Conservation (phyloP, 2,888 invertebrate genomes). For the Rutpela maculata region DNA sequence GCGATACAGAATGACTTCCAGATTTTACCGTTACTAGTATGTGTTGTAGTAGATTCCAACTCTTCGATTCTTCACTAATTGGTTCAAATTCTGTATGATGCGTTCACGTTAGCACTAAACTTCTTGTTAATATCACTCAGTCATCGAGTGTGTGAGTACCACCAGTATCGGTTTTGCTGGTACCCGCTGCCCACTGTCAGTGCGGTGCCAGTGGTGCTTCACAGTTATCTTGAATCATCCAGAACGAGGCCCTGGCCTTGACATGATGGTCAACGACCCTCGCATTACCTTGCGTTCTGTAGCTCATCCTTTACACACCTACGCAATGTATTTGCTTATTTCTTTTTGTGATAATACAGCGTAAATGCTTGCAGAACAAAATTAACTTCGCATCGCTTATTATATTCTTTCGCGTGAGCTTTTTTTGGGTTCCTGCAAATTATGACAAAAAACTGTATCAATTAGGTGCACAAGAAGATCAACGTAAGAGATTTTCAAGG, state of each 20-base stretch:
- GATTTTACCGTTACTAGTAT: conserved; percentile 71
- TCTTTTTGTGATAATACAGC: neutral
- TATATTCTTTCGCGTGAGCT: neutral
- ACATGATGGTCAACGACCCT: conserved; percentile 68
- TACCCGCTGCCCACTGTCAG: conserved; percentile 47
- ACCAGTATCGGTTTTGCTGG: conserved; percentile 56
- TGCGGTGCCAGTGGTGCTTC: conserved; percentile 60
- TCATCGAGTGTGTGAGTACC: conserved; percentile 50
- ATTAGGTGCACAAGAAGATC: neutral
- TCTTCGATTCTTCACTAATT: conserved; percentile 50
- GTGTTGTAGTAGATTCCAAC: conserved; percentile 48
- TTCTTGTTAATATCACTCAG: conserved; percentile 58
- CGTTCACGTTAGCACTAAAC: conserved; percentile 51
- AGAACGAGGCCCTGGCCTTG: conserved; percentile 59
- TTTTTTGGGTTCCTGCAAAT: neutral
- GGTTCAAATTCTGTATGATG: conserved; percentile 43
- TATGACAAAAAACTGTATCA: neutral
- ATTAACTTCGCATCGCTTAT: neutral
- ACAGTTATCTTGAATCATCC: conserved; percentile 66
- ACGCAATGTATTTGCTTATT: conserved; percentile 50
- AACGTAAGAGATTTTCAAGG: neutral
- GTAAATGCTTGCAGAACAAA: neutral
- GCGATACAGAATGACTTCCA: conserved; percentile 71
- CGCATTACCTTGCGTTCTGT: conserved; percentile 61
- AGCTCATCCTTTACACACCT: conserved; percentile 60